Conservation (phyloP, 2,113 vertebrate genomes). For the Etheostoma spectabile region DNA sequence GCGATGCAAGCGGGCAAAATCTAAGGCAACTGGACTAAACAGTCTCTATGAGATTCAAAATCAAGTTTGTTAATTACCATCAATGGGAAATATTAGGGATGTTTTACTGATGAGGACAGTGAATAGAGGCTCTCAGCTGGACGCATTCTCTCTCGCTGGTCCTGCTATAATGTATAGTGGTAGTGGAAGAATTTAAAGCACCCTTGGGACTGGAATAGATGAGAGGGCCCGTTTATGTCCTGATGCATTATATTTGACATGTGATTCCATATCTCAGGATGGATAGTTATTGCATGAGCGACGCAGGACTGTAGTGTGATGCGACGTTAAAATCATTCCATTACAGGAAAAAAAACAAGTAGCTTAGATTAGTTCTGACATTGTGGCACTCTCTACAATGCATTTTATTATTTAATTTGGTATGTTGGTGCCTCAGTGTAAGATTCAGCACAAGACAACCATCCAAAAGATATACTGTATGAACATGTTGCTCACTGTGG, state of each 20-base stretch:
- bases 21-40: slow-evolving; percentile 30
- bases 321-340: slow-evolving; percentile 16
- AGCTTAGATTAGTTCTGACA: slow-evolving; percentile 34
- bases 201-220: slow-evolving; percentile 65
- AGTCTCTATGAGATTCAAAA: slow-evolving; percentile 32
- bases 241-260: slow-evolving; percentile 62
- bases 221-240: slow-evolving; percentile 53
- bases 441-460: not conserved
- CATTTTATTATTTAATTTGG: slow-evolving; percentile 12
- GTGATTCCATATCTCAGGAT: slow-evolving; percentile 57
- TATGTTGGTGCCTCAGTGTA: not conserved
- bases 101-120: slow-evolving; percentile 30
- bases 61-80: slow-evolving; percentile 48
- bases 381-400: not conserved
- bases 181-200: slow-evolving; percentile 54
- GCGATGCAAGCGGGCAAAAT: slow-evolving; percentile 38
- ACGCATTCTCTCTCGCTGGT: not conserved
- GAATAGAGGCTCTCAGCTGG: slow-evolving; percentile 14
- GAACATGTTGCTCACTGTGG: not conserved
- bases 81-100: slow-evolving; percentile 24
- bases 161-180: not conserved
- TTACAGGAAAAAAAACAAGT: slow-evolving; percentile 1
- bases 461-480: slow-evolving; percentile 8
- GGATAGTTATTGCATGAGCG: slow-evolving; percentile 46
- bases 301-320: slow-evolving; percentile 25